Conservation (phyloP, 2,113 vertebrate species). For the Erythrocercus mccallii region DNA sequence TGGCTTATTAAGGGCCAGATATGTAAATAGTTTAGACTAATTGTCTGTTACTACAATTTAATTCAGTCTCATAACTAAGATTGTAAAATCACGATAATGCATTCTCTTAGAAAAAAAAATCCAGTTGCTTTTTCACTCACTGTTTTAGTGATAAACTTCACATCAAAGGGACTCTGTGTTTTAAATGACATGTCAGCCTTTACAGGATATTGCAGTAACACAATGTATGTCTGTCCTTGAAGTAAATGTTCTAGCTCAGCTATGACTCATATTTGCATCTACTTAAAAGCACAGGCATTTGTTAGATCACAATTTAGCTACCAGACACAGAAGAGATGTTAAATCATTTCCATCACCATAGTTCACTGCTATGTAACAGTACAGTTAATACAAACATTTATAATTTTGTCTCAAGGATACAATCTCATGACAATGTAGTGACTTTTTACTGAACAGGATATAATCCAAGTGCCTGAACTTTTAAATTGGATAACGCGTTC, state of each 20-base stretch:
- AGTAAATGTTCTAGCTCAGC: conserved; percentile 27
- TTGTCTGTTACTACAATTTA: not conserved
- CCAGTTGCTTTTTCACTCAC: not conserved
- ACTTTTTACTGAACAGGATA: not conserved
- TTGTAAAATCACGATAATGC: not conserved
- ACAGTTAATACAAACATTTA: not conserved
- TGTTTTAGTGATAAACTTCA: not conserved
- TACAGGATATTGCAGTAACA: not conserved
- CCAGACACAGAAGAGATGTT: not conserved
- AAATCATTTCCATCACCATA: not conserved
- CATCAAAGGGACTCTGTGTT: not conserved
- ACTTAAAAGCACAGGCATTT: not conserved
- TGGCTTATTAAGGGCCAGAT: not conserved
- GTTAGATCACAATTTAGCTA: not conserved
- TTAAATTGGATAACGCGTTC: not conserved
- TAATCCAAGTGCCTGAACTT: not conserved
- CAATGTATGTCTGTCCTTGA: conserved; percentile 20
- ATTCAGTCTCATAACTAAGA: not conserved
- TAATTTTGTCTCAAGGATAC: not conserved
- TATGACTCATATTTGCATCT: conserved; percentile 28
- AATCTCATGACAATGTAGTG: not conserved
- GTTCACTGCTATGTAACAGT: not conserved
- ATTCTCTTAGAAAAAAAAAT: not conserved
- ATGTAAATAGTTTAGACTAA: conserved; percentile 26
- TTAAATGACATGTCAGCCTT: conserved; percentile 18